These are phyloP conservation scores for Myotis findleyi DNA, from an alignment of 2,797 vertebrate species.

Conservation along the genomic window DNA sequence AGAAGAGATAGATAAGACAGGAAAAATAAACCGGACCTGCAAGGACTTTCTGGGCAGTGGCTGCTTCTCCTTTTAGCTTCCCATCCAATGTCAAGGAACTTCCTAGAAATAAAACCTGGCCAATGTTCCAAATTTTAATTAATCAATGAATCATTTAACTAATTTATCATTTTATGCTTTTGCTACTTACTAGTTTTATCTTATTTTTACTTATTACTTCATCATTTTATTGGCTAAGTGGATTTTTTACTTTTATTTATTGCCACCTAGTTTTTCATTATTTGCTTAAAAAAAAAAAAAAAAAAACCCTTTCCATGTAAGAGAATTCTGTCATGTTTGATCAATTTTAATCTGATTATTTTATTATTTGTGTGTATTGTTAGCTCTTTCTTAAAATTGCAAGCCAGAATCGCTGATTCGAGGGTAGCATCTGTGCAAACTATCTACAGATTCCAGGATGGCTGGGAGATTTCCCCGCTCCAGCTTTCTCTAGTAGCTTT, in stretches of 20 bases:
- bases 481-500: neutral
- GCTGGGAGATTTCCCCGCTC: neutral
- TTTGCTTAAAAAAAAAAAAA: neutral
- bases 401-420: neutral
- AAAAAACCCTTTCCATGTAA: neutral
- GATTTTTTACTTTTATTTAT: conserved; percentile 19
- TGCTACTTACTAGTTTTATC: neutral
- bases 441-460: neutral
- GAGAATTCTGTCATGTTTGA: neutral
- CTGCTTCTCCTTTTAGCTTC: neutral
- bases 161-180: neutral
- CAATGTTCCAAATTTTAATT: neutral
- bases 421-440: neutral
- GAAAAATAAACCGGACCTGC: neutral
- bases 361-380: neutral
- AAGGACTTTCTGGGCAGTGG: neutral
- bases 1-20: neutral
- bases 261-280: neutral
- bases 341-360: neutral
- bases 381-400: neutral
- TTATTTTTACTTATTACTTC: neutral
- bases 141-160: neutral
- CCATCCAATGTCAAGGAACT: neutral
- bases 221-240: neutral
- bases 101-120: neutral